Evolutionary conservation across 2,113 vertebrate species (phyloP), one percentile per base, ranked within the genome.

Genomic region (Formicarius rufipectus): DNA sequence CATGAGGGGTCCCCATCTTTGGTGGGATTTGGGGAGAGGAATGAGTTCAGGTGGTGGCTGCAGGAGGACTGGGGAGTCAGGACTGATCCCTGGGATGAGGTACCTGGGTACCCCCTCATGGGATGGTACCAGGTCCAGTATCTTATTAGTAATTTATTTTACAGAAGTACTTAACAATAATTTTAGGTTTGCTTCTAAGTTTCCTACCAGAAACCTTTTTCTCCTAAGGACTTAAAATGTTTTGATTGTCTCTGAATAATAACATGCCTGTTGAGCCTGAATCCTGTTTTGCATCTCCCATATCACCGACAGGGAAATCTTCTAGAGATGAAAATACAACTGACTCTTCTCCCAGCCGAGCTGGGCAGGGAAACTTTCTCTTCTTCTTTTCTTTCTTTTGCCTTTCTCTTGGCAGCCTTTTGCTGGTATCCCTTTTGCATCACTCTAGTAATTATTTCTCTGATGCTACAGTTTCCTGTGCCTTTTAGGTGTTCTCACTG

Each of bases 1-100:
- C 9, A 7, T 0, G 3, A 59, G 31, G 31, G 31, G 31, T 73
- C 27, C 37, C 24, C 4, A 1, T 31, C 17, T 85, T n/a, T 2
- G 4, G 24, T 50, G 59, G 28, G 18, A 25, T 49, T n/a, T 35
- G 53, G 33, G 24, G 88, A 73, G 66, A 18, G 4, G 23, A 42
- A 9, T 35, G 37, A 23, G 14, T 19, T 7, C 22, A 18, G 12
- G 24, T 33, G 17, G 22, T n/a, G n/a, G 23, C 12, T n/a, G 12
- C 1, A 6, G 4, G 40, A 56, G 37, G 19, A 11, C 30, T 47
- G 44, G 11, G 15, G 50, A 50, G 28, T 22, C 55, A 17, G 31
- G 42, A 12, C 14, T 7, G 8, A 23, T 45, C 33, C 35, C 35
- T 60, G 30, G 22, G 7, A 10, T 14, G 6, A n/a, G 15, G 20